These are phyloP conservation scores for Archips crataeganus DNA, from an alignment of 2,888 invertebrate genomes.

Conservation along the genomic window DNA sequence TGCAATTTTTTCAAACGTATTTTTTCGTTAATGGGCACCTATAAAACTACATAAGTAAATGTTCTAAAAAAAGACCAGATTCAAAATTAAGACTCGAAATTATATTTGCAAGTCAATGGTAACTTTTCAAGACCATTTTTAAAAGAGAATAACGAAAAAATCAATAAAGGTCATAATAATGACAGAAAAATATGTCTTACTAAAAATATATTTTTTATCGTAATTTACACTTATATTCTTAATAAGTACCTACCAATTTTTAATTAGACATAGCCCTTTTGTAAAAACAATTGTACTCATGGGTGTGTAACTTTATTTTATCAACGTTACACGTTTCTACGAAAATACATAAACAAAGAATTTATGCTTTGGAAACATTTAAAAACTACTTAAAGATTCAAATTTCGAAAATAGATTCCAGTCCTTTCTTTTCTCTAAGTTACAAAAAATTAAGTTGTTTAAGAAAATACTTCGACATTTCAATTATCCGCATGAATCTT, in stretches of 20 bases:
- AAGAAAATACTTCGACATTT: background rate
- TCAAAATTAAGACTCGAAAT: slow-evolving; percentile 4
- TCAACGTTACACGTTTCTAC: background rate
- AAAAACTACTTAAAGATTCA: background rate
- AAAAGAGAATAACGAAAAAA: background rate
- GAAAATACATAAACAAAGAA: background rate
- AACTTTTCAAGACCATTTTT: slow-evolving; percentile 32
- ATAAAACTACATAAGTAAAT: background rate
- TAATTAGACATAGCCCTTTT: background rate
- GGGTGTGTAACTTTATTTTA: background rate
- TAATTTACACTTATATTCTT: slow-evolving; percentile 1
- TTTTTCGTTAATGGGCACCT: background rate
- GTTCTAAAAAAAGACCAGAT: slow-evolving; percentile 3
- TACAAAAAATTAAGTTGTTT: background rate
- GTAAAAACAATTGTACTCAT: background rate
- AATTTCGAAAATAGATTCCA: background rate
- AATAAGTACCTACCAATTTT: slow-evolving; percentile 10
- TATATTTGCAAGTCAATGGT: slow-evolving; percentile 13
- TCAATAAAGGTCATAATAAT: background rate
- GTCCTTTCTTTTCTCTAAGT: background rate
- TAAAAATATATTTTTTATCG: background rate
- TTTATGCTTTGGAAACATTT: background rate
- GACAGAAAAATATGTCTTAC: too few species aligned
- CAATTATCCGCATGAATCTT: background rate
- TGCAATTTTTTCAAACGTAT: background rate